Conservation (phyloP, 2,797 vertebrate species). For the Philypnodon macrostomus region DNA sequence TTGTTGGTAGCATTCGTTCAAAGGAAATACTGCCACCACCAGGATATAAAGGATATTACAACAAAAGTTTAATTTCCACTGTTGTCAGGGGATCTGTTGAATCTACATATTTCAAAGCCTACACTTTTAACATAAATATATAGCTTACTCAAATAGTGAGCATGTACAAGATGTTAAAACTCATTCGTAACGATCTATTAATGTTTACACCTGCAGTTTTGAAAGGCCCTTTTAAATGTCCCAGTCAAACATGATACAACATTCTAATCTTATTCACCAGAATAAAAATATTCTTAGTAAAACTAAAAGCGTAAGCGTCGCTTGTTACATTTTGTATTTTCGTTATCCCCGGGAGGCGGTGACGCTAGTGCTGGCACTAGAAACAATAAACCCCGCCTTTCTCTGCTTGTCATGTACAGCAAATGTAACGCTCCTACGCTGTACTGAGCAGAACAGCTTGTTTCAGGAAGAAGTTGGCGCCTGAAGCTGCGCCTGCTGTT, state of each 20-base stretch:
- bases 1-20: neutral
- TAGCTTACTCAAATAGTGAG: too few species aligned
- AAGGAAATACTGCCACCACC: conserved; percentile 43
- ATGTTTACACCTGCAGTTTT: too few species aligned
- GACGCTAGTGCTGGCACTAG: neutral
- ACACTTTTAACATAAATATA: too few species aligned
- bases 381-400: rapidly evolving
- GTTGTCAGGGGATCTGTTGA: too few species aligned
- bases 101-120: too few species aligned
- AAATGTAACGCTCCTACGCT: conserved; percentile 45
- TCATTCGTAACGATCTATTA: too few species aligned
- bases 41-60: conserved; percentile 13
- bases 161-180: too few species aligned
- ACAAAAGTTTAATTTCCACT: neutral
- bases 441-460: conserved; percentile 32
- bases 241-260: too few species aligned
- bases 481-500: conserved; percentile 44
- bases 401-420: conserved; percentile 1
- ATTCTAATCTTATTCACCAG: too few species aligned
- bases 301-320: too few species aligned
- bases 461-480: conserved; percentile 80
- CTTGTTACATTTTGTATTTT: neutral
- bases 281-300: too few species aligned
- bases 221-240: too few species aligned
- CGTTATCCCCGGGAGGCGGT: conserved; percentile 14